A percentile compares a stretch with the other conserved stretches of the same genome.
phyloP scores from a whole-genome alignment of 2,113 vertebrate genomes.

The Falco punctatus region DNA sequence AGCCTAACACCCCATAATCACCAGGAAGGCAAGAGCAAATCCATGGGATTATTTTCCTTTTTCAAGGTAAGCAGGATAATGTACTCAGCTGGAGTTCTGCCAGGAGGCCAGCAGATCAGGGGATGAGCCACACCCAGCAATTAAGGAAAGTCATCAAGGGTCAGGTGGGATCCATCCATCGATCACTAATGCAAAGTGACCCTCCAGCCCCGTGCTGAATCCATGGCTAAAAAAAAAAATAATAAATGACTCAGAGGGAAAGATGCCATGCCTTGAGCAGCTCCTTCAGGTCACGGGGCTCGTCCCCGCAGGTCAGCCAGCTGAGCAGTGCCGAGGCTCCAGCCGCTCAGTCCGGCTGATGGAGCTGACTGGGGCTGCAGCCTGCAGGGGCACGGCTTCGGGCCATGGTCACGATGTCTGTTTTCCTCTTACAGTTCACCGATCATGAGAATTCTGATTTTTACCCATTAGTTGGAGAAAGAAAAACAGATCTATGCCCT shows the following conservation, averaged over 20 bases:
- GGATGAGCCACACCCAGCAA: not conserved
- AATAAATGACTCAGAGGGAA: not conserved
- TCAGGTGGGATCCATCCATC: not conserved
- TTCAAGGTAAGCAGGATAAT: constrained; percentile 30
- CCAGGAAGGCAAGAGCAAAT: constrained; percentile 6
- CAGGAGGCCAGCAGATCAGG: not conserved
- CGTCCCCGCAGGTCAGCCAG: not conserved
- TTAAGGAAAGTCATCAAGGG: not conserved
- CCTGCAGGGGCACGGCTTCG: not conserved
- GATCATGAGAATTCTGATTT: not conserved
- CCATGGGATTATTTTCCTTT: constrained; percentile 33
- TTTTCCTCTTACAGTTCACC: not conserved
- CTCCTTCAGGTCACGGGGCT: not conserved
- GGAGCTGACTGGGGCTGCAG: not conserved
- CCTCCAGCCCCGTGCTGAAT: not conserved
- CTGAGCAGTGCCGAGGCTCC: not conserved
- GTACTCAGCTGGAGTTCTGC: not conserved
- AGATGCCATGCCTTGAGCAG: not conserved
- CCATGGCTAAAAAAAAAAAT: not conserved
- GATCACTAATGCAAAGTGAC: not conserved
- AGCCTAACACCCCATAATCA: not conserved
- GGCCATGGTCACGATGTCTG: fast-evolving
- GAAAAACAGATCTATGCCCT: not conserved
- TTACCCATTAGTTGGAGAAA: not conserved
- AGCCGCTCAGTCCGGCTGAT: not conserved